These are phyloP conservation scores for Reinhardtius hippoglossoides DNA, from an alignment of 2,113 vertebrate species.

Conservation along the genomic window DNA sequence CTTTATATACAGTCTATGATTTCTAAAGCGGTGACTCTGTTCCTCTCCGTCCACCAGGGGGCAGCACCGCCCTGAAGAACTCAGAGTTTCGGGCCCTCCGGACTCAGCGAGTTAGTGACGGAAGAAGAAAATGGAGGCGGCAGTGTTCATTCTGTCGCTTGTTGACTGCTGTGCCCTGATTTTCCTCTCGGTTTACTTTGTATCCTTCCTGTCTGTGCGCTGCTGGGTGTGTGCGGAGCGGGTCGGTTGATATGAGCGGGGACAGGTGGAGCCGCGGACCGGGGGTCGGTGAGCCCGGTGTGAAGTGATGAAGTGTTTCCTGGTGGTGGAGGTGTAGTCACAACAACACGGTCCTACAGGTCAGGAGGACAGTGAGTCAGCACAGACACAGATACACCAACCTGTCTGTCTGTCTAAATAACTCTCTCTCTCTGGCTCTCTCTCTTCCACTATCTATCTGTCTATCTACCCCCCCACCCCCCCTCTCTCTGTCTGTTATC, in stretches of 20 bases:
- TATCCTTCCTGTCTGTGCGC: slow-evolving; percentile 85
- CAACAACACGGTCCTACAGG: not conserved
- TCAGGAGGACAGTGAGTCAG: not conserved
- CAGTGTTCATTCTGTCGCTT: slow-evolving; percentile 92
- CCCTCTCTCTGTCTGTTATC: too few species aligned
- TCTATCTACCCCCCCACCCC: too few species aligned
- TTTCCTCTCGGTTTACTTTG: slow-evolving; percentile 96
- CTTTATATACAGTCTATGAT: not conserved
- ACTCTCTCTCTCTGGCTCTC: too few species aligned
- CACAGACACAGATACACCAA: not conserved
- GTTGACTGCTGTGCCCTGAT: slow-evolving; percentile 95
- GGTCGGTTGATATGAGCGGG: too few species aligned
- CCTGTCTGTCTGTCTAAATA: not conserved
- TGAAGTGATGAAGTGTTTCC: too few species aligned
- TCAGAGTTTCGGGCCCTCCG: too few species aligned
- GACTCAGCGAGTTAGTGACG: not conserved
- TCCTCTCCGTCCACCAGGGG: slow-evolving; percentile 26
- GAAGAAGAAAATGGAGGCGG: slow-evolving; percentile 89
- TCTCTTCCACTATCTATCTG: too few species aligned
- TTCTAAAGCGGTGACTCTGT: not conserved
- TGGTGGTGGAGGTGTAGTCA: not conserved
- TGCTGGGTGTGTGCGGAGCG: too few species aligned
- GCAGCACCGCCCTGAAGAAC: not conserved
- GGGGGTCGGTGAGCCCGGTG: not conserved
- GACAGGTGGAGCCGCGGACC: not conserved